Evolutionary conservation across 2,888 invertebrate species (phyloP), one percentile per base, ranked within the genome.

Genomic region (Papilio demoleus): DNA sequence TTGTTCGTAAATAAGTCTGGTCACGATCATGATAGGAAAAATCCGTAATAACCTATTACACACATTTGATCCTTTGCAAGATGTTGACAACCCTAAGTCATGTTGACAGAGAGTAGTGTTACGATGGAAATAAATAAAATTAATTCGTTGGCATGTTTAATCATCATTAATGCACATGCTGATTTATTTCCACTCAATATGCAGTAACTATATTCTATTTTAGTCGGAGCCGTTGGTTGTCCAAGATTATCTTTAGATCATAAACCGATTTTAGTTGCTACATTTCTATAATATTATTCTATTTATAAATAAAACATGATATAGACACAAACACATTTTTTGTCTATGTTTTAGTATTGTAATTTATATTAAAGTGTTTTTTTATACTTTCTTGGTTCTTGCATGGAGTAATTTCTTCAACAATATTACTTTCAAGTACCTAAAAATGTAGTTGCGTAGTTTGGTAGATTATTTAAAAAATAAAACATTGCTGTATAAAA

Each of bases 141-240:
- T 34, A 60, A 61, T 14, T 38, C 31, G 19, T 24, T 56, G 61
- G 65, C 65, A 65, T 65, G 24, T 34, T 61, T 4, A 34, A 45
- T 69, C 65, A 45, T 36, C 50, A 59, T 45, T 42, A 45, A 65
- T 65, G 65, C 69, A 56, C 42, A 58, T 45, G 65, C 69, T 69
- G 60, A 69, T 69, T 65, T 69, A 65, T 65, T 69, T 65, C 50
- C 42, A 61, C 59, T 53, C 60, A 19, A 69, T 31, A 17, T 61
- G 60, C 53, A 61, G 50, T 60, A 53, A 60, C 53, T 22, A 61
- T 53, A 60, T 42, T 68, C 69, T 69, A 69, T 69, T 69, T 69
- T 36, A 56, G 60, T 24, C 34, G 61, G 61, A 61, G 65, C 61
- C 65, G 53, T 65, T 65, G 65, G 65, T 42, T 65, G 65, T 56